Percentiles rank a stretch among this genome's conserved stretches.
These are phyloP conservation scores for Idaea dimidiata DNA, from an alignment of 2,888 invertebrate species.

Conservation along the genomic window DNA sequence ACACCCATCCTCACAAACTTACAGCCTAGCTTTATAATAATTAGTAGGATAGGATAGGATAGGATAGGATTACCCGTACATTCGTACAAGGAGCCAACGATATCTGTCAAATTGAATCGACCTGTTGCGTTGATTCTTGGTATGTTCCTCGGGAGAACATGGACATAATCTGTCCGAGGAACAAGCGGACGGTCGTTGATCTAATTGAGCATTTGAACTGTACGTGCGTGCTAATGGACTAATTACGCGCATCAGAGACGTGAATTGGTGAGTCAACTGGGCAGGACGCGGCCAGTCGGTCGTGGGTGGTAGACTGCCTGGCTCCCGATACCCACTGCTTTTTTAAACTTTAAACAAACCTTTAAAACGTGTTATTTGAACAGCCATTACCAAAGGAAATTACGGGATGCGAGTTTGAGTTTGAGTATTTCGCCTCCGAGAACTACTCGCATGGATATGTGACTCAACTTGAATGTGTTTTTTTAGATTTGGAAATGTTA, in stretches of 20 bases:
- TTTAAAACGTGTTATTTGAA: conserved; percentile 1
- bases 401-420: not conserved
- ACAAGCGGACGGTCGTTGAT: conserved; percentile 65
- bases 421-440: not conserved
- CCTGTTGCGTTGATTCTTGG: conserved; percentile 44
- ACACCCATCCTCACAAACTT: too few relatives aligned
- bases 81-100: conserved; percentile 28
- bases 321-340: conserved; percentile 58
- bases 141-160: conserved; percentile 44
- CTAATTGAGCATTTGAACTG: conserved; percentile 77
- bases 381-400: not conserved
- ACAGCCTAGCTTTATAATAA: too few relatives aligned
- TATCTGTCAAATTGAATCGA: conserved; percentile 51
- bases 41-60: too few relatives aligned
- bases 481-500: not conserved
- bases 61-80: too few relatives aligned
- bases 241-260: conserved; percentile 71
- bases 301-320: conserved; percentile 79
- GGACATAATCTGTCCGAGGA: conserved; percentile 58
- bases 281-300: conserved; percentile 63
- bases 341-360: conserved; percentile 30
- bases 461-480: not conserved
- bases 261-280: conserved; percentile 73
- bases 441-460: not conserved
- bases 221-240: conserved; percentile 78